A percentile compares a stretch with the other conserved stretches of the same genome.
Conservation (phyloP, 2,888 invertebrate species). For the Athrips mouffetella region DNA sequence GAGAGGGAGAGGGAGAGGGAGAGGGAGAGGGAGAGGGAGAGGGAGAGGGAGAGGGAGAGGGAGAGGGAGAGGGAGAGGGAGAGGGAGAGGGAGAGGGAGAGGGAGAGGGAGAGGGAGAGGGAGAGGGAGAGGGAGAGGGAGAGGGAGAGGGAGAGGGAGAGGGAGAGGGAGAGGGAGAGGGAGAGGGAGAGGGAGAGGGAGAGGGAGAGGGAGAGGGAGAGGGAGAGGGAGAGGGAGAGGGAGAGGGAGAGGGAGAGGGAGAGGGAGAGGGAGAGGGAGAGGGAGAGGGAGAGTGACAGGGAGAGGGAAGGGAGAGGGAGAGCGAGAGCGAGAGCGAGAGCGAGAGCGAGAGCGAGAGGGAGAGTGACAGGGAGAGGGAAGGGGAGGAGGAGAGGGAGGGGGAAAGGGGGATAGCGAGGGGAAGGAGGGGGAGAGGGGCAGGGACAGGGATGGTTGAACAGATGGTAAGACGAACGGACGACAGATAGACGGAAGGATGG, state of each 20-base stretch:
- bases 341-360: too few relatives aligned
- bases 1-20: neutral
- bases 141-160: neutral
- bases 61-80: neutral
- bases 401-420: too few relatives aligned
- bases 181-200: neutral
- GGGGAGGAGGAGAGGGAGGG: too few relatives aligned
- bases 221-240: neutral
- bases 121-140: neutral
- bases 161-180: neutral
- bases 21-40: neutral
- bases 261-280: constrained; percentile 1
- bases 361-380: too few relatives aligned
- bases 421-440: too few relatives aligned
- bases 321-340: too few relatives aligned
- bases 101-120: neutral
- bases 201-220: neutral
- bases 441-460: too few relatives aligned
- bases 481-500: too few relatives aligned
- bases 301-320: too few relatives aligned
- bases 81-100: neutral
- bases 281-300: too few relatives aligned
- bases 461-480: too few relatives aligned
- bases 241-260: constrained; percentile 5
- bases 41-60: neutral